Percentiles rank a stretch among this genome's conserved stretches.
These are phyloP conservation scores for Papilio dardanus DNA, from an alignment of 1,140 invertebrate species.

Conservation along the genomic window DNA sequence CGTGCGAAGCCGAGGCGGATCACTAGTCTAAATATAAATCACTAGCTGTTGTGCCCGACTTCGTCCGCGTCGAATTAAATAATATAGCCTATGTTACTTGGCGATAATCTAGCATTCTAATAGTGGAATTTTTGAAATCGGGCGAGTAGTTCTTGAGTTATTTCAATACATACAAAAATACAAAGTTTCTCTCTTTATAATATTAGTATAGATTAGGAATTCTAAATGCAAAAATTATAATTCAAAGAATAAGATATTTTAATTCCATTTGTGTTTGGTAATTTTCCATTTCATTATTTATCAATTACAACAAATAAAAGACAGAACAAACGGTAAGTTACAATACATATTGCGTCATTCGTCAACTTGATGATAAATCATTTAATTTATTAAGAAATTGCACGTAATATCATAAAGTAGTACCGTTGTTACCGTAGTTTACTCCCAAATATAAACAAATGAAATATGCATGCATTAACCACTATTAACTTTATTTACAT, in stretches of 20 bases:
- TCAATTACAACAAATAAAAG: slow-evolving; percentile 24
- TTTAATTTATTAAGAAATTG: not conserved
- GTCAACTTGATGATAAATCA: slow-evolving; percentile 11
- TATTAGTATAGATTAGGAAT: not conserved
- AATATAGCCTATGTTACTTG: too few species aligned
- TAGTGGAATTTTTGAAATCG: too few species aligned
- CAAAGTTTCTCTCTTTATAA: too few species aligned
- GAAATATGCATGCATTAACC: not conserved
- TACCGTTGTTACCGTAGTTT: not conserved
- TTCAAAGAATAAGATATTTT: not conserved
- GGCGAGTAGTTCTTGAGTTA: too few species aligned
- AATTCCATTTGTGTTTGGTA: not conserved
- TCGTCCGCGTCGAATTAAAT: too few species aligned
- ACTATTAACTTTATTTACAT: slow-evolving; percentile 15
- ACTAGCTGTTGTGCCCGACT: too few species aligned
- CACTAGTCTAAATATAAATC: too few species aligned
- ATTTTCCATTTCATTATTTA: slow-evolving; percentile 15
- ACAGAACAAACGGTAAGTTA: slow-evolving; percentile 17
- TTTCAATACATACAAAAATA: too few species aligned
- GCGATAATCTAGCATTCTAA: too few species aligned
- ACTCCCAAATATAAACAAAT: not conserved
- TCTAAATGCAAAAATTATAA: not conserved
- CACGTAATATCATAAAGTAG: not conserved
- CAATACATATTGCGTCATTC: slow-evolving; percentile 5
- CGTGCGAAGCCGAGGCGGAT: too few species aligned